Percentiles rank a stretch among this genome's conserved stretches.
Conservation (phyloP, 2,797 vertebrate species). For the Columba guinea region DNA sequence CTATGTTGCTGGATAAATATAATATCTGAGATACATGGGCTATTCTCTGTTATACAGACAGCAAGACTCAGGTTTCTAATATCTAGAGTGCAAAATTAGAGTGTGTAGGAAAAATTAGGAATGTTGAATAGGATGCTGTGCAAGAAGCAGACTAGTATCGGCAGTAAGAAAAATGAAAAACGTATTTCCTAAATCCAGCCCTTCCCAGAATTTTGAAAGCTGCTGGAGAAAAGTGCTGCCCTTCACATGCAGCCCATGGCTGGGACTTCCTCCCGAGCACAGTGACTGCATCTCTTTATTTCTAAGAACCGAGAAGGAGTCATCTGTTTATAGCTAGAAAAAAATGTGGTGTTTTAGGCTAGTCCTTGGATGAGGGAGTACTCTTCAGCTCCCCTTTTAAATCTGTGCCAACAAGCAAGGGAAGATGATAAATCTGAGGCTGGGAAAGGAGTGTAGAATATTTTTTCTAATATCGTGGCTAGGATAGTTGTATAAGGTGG, state of each 20-base stretch:
- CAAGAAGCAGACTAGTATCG: neutral
- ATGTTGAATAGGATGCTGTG: neutral
- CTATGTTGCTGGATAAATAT: neutral
- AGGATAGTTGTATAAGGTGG: neutral
- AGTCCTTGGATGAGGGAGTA: neutral
- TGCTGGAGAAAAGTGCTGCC: neutral
- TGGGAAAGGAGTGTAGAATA: neutral
- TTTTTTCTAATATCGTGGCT: neutral
- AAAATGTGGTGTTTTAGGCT: neutral
- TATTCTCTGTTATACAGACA: neutral
- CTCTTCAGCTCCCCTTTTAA: neutral
- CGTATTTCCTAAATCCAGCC: neutral
- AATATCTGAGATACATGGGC: neutral
- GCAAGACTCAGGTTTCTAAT: neutral
- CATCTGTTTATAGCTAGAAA: neutral
- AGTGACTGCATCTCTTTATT: neutral
- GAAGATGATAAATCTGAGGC: neutral
- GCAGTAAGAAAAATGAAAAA: neutral
- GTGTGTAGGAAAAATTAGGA: neutral
- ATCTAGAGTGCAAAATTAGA: neutral
- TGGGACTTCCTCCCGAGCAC: neutral
- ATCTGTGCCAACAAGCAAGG: neutral
- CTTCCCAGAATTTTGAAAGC: neutral
- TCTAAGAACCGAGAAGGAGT: neutral
- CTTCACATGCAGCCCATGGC: neutral